Base-by-base conservation (phyloP, 1,140 invertebrate genomes). In the Whitmania pigra region DNA sequence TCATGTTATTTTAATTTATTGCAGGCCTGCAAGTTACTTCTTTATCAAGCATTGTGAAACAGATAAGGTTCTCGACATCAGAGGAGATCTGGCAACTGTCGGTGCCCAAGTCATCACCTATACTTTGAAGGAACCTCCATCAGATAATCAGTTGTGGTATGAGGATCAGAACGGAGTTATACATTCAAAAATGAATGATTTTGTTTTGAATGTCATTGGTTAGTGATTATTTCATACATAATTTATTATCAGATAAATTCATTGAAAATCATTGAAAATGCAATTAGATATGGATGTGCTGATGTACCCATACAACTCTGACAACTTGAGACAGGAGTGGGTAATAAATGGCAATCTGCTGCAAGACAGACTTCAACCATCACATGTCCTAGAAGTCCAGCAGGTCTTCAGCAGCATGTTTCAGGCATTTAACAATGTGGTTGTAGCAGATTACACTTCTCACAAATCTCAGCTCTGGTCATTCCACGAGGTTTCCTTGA, bases 141-240 rank as follows among this genome's bases (percentile, higher is more conserved):
- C 31, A 11, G 73, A 74, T 60, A 74, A 72, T 53, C 73, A 74
- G 36, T 66, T 72, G 17, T 74, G 73, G 73, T 74, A 72, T 40
- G 73, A 74, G 49, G 71, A 74, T 53, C 17, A 68, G 36, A 53
- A 72, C 0, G 73, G 73, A 17, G 43, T 69, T 31, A 68, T 74
- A 57, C 63, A 54, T 43, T 60, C 53, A 17, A 74, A 74, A 53
- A 49, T 74, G 70, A 71, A 71, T 49, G 73, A 68, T 27, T 74
- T 74, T 66, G 71, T 72, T 53, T 54, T 74, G 20, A 69, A 74
- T 29, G 31, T 63, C 43, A 18, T 40, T 20, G 73, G 71, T 74
- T 40, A 22, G 40, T 63, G 20, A 40, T 43, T 18, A 27, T 43
- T 54, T 70, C 15, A 13, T n/a, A 25, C 13, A 4, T 49, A 63